A percentile compares a stretch with the other conserved stretches of the same genome.
Evolutionary conservation across 2,888 invertebrate genomes (phyloP).

Genomic region (Megamerina dolium): DNA sequence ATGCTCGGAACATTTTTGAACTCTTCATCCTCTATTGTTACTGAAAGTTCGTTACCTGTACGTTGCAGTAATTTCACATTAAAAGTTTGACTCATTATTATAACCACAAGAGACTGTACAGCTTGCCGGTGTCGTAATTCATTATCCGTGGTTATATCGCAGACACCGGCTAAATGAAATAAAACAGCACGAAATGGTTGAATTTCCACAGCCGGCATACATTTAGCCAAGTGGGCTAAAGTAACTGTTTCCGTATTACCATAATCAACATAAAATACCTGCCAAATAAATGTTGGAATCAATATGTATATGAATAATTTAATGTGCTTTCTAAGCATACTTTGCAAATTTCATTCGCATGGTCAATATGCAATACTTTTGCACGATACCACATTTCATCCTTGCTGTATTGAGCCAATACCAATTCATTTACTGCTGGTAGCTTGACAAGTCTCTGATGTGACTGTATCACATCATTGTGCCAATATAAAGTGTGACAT

Average conservation of each 20-base stretch:
- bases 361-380: too few species aligned
- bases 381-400: conserved; percentile 26
- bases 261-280: conserved; percentile 27
- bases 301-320: too few species aligned
- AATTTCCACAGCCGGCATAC: conserved; percentile 9
- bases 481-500: too few species aligned
- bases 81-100: conserved; percentile 21
- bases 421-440: conserved; percentile 16
- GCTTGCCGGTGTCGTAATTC: conserved; percentile 13
- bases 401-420: conserved; percentile 20
- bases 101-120: conserved; percentile 16
- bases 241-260: conserved; percentile 23
- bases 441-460: conserved; percentile 6
- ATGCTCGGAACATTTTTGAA: conserved; percentile 16
- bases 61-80: conserved; percentile 17
- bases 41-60: conserved; percentile 11
- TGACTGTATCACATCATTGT: conserved; percentile 11
- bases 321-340: too few species aligned
- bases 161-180: conserved; percentile 18
- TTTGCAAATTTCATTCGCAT: too few species aligned
- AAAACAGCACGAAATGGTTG: conserved; percentile 21
- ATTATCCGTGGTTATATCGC: conserved; percentile 8
- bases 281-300: too few species aligned
- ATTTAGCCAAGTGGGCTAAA: conserved; percentile 16
- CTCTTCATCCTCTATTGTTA: conserved; percentile 19